Base-by-base conservation (phyloP, 2,888 invertebrate genomes). In the Agriotes lineatus region DNA sequence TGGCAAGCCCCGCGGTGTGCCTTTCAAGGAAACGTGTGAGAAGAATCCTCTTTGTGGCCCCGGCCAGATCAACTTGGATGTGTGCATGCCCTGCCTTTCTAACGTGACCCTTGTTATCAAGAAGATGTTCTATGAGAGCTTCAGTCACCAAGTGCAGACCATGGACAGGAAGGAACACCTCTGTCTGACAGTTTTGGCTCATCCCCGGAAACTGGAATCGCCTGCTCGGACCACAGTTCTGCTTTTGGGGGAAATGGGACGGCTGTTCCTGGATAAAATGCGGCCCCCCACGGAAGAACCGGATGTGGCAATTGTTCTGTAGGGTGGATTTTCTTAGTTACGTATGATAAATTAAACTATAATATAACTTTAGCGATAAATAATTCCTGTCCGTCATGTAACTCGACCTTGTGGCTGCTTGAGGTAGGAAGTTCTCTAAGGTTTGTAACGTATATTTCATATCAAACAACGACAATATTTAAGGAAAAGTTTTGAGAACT, bases 81-180 rank as follows among this genome's bases (percentile, higher is more conserved):
- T 59, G 1, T 59, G 59, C 14, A 18, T 59, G 42, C 59, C 59
- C 3, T 59, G 59, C 12, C 14, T 59, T 33, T 10, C 59, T 18
- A 59, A 59, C 16, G 14, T 59, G 2, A 59, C 59, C 3, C n/a
- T 59, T 2, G 14, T 59, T 14, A 59, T 42, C 7, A 33, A 59
- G 18, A n/a, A 44, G 3, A 50, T 12, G n/a, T 6, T 50, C 10
- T 25, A 25, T 25, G 25, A 25, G 7, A 25, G 7, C 7, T 25
- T 25, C 3, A 25, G 7, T 25, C 25, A 7, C 7, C 16, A 50
- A 12, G 33, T 18, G 5, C 12, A 44, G 9, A 20, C 19, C 4
- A 59, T 59, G 6, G 25, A 6, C 6, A 44, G n/a, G 5, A n/a
- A 14, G 44, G 25, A 59, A 6, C 45, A 42, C 10, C 7, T 45